These are phyloP conservation scores for Acanthoscelides obtectus DNA, from an alignment of 2,888 invertebrate genomes.

Conservation along the genomic window DNA sequence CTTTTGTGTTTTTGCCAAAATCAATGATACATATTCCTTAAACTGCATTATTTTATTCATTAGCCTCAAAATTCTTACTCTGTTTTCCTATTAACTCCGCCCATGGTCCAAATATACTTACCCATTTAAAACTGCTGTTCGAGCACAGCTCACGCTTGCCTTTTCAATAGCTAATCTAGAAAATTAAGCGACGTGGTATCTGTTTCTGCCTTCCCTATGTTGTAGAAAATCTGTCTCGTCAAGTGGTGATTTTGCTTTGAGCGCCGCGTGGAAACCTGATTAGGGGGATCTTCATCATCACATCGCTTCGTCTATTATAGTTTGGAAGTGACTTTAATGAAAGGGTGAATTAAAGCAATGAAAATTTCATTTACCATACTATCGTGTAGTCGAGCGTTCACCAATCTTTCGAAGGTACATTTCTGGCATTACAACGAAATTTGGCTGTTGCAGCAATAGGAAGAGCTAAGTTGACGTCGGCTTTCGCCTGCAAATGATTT, in stretches of 20 bases:
- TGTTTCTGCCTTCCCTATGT: background rate
- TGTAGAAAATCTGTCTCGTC: background rate
- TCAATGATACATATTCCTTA: no score
- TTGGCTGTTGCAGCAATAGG: no score
- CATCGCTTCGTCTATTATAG: background rate
- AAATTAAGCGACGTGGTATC: background rate
- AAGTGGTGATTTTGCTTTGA: background rate
- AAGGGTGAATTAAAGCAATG: background rate
- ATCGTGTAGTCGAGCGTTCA: no score
- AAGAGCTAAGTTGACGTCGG: no score
- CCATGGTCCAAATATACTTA: background rate
- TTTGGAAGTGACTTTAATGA: background rate
- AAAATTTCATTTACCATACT: no score
- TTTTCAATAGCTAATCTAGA: background rate
- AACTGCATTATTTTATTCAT: no score
- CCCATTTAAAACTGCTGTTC: background rate
- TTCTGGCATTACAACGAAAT: no score
- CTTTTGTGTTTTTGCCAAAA: no score
- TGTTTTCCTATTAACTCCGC: no score
- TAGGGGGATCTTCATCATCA: background rate
- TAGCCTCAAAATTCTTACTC: no score
- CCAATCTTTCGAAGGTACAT: no score
- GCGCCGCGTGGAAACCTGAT: background rate
- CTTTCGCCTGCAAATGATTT: no score
- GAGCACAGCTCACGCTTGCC: background rate